Evolutionary conservation across 2,888 invertebrate species (phyloP).

Genomic region (Eupsilia transversa): DNA sequence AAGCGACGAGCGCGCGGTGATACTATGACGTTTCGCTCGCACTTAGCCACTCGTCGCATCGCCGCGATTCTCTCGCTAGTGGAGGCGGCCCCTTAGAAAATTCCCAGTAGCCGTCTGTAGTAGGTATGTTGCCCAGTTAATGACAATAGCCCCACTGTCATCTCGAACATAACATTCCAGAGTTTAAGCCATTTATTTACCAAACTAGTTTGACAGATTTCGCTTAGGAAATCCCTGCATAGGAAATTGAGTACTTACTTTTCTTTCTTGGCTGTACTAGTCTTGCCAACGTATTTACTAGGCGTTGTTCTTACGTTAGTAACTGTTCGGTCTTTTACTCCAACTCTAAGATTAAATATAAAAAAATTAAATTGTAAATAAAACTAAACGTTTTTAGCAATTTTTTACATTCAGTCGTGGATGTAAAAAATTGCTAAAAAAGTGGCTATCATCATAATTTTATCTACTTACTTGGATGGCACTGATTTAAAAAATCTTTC

Average conservation of each 20-base stretch:
- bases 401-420: too few species aligned
- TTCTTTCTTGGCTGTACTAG: slow-evolving; percentile 80
- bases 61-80: too few species aligned
- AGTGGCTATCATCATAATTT: background rate
- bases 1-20: too few species aligned
- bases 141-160: background rate
- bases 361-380: background rate
- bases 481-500: slow-evolving; percentile 80
- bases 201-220: background rate
- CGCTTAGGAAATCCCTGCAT: background rate
- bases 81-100: too few species aligned
- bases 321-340: slow-evolving; percentile 77
- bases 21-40: too few species aligned
- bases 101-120: background rate
- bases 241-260: slow-evolving; percentile 74
- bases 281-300: slow-evolving; percentile 77
- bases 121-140: background rate
- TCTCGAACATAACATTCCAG: too few species aligned
- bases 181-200: background rate
- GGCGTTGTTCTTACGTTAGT: slow-evolving; percentile 75
- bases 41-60: too few species aligned
- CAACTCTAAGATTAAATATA: slow-evolving; percentile 74
- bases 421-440: too few species aligned
- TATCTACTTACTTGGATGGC: slow-evolving; percentile 77
- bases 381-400: too few species aligned